phyloP scores from a whole-genome alignment of 2,113 vertebrate species.

The Pantherophis guttatus region DNA sequence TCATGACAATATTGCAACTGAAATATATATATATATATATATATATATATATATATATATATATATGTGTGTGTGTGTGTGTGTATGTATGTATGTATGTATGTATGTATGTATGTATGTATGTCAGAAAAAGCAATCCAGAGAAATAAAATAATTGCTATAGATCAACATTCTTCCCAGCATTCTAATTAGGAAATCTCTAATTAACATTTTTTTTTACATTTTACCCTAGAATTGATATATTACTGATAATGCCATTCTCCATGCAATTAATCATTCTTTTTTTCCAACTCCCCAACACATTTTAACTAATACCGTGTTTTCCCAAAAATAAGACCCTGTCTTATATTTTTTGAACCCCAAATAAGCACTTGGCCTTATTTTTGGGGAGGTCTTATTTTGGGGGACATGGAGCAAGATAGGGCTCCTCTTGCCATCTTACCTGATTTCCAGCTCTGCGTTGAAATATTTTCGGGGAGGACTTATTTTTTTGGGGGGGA shows the following conservation, averaged over 20 bases:
- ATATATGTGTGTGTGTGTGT: too few species aligned
- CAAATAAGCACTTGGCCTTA: too few species aligned
- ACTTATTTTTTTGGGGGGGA: too few species aligned
- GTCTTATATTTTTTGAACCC: too few species aligned
- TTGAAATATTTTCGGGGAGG: too few species aligned
- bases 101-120: neutral
- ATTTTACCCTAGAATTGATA: neutral
- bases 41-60: too few species aligned
- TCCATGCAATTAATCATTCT: neutral
- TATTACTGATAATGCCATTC: neutral
- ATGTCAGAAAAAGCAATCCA: neutral
- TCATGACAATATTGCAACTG: neutral
- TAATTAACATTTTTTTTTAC: neutral
- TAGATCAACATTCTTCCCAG: neutral
- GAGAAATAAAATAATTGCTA: neutral
- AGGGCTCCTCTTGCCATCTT: too few species aligned
- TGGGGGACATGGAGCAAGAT: too few species aligned
- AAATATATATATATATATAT: neutral
- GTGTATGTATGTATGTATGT: too few species aligned
- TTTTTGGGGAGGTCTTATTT: too few species aligned
- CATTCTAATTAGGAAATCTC: neutral
- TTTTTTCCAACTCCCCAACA: neutral
- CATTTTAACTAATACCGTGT: neutral
- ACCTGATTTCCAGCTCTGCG: too few species aligned
- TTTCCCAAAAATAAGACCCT: too few species aligned